Evolutionary conservation across 2,888 invertebrate species (phyloP).

Genomic region (Synergus itoensis): DNA sequence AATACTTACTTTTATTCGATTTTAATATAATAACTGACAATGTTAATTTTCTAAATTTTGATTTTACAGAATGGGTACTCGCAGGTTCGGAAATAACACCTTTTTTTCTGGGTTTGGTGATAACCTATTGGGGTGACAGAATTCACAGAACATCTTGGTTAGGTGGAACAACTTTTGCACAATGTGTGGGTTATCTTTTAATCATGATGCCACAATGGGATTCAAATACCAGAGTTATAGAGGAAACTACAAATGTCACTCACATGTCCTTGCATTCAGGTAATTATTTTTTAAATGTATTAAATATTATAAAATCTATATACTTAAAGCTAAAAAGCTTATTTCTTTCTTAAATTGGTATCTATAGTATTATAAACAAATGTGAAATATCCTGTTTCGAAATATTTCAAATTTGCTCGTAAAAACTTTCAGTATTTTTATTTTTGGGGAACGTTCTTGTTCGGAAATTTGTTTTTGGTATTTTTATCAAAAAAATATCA

Average conservation of each 20-base stretch:
- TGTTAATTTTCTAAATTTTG: constrained; percentile 9
- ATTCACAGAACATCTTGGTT: constrained; percentile 82
- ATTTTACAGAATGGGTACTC: constrained; percentile 81
- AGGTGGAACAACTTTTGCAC: constrained; percentile 80
- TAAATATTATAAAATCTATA: no score
- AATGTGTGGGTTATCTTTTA: constrained; percentile 78
- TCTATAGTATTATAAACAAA: no score
- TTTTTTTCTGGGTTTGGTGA: constrained; percentile 79
- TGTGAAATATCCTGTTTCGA: no score
- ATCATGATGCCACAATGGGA: constrained; percentile 81
- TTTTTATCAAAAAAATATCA: no score
- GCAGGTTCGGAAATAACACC: constrained; percentile 80
- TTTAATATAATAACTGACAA: neutral
- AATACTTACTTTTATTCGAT: no score
- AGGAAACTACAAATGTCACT: constrained; percentile 65
- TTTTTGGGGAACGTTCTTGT: no score
- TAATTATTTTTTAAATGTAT: constrained; percentile 53
- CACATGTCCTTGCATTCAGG: constrained; percentile 70
- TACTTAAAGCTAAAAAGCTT: no score
- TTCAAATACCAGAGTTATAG: constrained; percentile 66
- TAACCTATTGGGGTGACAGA: constrained; percentile 82
- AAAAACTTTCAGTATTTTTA: no score
- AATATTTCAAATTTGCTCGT: no score
- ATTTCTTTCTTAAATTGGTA: no score
- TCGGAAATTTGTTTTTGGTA: no score